These are phyloP conservation scores for Ramphastos sulfuratus DNA, from an alignment of 2,113 vertebrate species.

Conservation along the genomic window DNA sequence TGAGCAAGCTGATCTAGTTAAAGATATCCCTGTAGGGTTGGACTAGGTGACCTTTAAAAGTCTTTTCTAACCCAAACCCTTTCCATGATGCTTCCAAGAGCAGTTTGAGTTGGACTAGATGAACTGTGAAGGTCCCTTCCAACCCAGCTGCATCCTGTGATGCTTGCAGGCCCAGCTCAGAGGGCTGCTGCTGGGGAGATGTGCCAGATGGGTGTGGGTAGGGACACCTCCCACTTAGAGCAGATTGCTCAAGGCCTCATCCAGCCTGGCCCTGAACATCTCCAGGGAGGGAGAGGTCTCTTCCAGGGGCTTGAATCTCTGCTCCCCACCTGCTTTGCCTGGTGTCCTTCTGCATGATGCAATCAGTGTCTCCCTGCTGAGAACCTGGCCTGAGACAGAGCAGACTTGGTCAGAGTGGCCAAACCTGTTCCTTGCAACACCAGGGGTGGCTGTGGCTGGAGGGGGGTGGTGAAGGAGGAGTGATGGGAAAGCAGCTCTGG, in stretches of 20 bases:
- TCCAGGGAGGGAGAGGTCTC: no score
- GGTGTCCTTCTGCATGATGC: accelerated
- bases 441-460: accelerated
- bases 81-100: no score
- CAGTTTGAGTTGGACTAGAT: no score
- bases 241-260: no score
- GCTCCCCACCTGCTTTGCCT: not conserved
- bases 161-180: not conserved
- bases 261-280: no score
- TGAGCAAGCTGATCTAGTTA: no score
- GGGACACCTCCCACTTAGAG: not conserved
- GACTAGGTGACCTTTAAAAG: no score
- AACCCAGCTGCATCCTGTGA: not conserved
- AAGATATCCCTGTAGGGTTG: no score
- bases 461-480: not conserved
- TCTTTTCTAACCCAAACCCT: no score
- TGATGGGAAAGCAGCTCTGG: not conserved
- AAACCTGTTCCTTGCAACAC: not conserved
- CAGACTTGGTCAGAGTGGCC: not conserved
- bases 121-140: no score
- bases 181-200: not conserved
- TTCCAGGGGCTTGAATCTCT: not conserved
- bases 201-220: accelerated
- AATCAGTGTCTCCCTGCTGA: accelerated
- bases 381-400: not conserved